Base-by-base conservation (phyloP, 2,113 vertebrate species). In the Beaufortia kweichowensis region DNA sequence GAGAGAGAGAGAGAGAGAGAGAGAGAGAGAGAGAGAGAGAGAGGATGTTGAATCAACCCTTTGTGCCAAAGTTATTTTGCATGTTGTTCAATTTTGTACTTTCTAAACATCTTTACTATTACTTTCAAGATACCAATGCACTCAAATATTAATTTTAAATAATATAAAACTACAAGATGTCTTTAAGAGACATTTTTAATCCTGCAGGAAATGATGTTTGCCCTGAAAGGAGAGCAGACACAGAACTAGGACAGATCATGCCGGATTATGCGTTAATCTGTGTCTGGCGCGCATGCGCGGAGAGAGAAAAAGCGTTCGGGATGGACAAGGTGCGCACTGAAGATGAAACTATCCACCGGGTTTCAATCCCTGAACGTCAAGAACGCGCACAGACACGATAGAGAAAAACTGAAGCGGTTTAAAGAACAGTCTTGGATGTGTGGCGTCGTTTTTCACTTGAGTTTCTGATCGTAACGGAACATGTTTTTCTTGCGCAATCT, bases 231-330 rank as follows among this genome's bases (percentile, higher is more conserved):
- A 24, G 28, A 55, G n/a, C 12, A n/a, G 23, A 53, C 7, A 28
- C 14, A 56, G 26, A 71, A 74, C 10, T 70, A 79, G 77, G 74
- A 77, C 77, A 68, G 69, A 43, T 46, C 77, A 48, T 62, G 50
- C 28, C 4, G 64, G 79, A 79, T 80, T 80, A 77, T 69, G 46
- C 39, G 19, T 28, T 83, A 83, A 83, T 83, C 82, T 75, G 68
- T 48, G 59, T 11, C 3, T 2, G 12, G n/a, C 12, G 81, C 64
- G 74, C 78, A 63, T 75, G 78, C 67, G 70, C 64, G 60, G 4
- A 59, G 28, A 5, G 24, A 56, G 23, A 26, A 19, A 43, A n/a
- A 29, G 39, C 8, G 6, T 12, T 23, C 43, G 56, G n/a, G 46
- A 26, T 15, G 39, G 48, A 61, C 53, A 71, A 41, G 50, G 68